phyloP scores from a whole-genome alignment of 2,113 vertebrate species.

The Seriola rivoliana region DNA sequence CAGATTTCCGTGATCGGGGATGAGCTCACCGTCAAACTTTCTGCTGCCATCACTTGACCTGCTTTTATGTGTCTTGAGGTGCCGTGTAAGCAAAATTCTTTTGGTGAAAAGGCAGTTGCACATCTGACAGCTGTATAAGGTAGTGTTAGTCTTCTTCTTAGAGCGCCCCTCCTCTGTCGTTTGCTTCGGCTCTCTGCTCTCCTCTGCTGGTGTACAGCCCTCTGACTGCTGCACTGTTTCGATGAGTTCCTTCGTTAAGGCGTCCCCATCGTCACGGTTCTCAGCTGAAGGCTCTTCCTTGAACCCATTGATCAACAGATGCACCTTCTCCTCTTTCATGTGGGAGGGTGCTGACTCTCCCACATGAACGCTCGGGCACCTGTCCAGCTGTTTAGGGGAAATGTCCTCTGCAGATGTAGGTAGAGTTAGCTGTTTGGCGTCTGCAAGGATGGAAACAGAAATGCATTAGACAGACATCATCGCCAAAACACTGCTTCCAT shows the following conservation, averaged over 20 bases:
- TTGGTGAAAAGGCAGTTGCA: conserved; percentile 70
- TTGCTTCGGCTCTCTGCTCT: conserved; percentile 23
- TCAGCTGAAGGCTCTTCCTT: conserved; percentile 31
- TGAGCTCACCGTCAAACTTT: conserved; percentile 68
- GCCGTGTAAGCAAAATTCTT: conserved; percentile 53
- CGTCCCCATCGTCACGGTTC: conserved; percentile 59
- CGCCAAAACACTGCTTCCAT: too few species aligned
- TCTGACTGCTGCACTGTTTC: too few species aligned
- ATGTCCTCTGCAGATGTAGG: neutral
- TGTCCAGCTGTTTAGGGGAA: conserved; percentile 12
- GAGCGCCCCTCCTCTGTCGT: conserved; percentile 5
- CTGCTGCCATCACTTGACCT: conserved; percentile 39
- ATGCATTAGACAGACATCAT: too few species aligned
- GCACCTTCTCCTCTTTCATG: conserved; percentile 44
- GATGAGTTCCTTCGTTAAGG: conserved; percentile 63
- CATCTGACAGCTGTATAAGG: conserved; percentile 69
- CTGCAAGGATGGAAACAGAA: conserved; percentile 37
- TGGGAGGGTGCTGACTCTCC: conserved; percentile 43
- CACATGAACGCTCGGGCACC: neutral
- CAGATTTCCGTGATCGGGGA: conserved; percentile 64
- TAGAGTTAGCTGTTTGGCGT: conserved; percentile 9
- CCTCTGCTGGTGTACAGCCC: conserved; percentile 48
- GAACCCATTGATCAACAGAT: conserved; percentile 45
- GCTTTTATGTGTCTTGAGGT: conserved; percentile 60
- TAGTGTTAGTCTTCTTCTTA: conserved; percentile 53